Base-by-base conservation (phyloP, 2,113 vertebrate species). In the Ochotona princeps region DNA sequence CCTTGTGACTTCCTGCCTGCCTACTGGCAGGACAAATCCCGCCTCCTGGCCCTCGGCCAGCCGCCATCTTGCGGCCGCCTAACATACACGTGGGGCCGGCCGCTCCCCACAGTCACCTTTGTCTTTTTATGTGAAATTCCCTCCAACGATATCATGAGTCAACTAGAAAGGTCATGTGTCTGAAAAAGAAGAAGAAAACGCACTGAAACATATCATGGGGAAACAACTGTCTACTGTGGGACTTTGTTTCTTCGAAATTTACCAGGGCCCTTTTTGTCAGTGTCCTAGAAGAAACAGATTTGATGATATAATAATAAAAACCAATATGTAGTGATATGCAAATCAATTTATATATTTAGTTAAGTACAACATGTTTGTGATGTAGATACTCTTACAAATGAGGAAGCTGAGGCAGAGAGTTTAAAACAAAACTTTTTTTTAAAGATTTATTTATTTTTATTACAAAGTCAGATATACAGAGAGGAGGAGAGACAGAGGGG, bases 271-370 rank as follows among this genome's bases (percentile, higher is more conserved):
- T 21, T 54, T 70, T 26, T 88, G 30, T 72, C 76, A 83, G 63
- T 70, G 49, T 49, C 7, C n/a, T 84, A 18, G 76, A 78, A 54
- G 60, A 38, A 44, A 78, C 14, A 94, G 21, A 88, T 38, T 92
- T 89, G 83, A 78, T 61, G 69, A 49, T 63, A 63, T 74, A 21
- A 63, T 74, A 21, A 88, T 83, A 91, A 89, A 91, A 89, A 78
- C 69, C 81, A 90, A 35, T n/a, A 44, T 73, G 28, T 32, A 63
- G 92, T 80, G 28, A 35, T 75, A 13, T 83, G 63, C 83, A 57
- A 92, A 47, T 7, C 8, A 70, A 75, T 74, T 89, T 89, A 83
- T 70, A 92, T 35, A 72, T 63, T 72, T 21, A 57, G 72, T 83
- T 44, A 44, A 83, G 90, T 35, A 70, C 47, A 70, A 44, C 18